Percentiles rank a stretch among this genome's conserved stretches.
Evolutionary conservation across 2,113 vertebrate species (phyloP).

Genomic region (Elgaria multicarinata): DNA sequence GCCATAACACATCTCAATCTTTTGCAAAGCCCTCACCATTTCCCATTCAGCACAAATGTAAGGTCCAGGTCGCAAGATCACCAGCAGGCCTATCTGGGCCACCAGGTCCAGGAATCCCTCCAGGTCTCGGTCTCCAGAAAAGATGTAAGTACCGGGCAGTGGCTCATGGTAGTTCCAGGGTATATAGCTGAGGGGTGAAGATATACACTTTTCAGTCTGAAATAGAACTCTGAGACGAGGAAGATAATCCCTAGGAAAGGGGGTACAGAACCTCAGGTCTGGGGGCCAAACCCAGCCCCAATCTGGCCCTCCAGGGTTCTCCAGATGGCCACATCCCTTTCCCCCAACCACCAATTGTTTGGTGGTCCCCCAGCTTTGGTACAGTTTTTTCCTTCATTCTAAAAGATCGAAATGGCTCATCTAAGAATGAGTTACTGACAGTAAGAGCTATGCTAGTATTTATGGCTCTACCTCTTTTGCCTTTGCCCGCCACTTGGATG

Average conservation of each 20-base stretch:
- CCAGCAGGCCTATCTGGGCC: slow-evolving; percentile 87
- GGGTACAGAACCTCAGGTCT: too few species aligned
- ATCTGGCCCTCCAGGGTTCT: too few species aligned
- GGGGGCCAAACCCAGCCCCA: too few species aligned
- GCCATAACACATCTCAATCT: neutral
- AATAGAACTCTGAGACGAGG: neutral
- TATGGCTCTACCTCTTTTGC: too few species aligned
- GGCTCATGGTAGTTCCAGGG: slow-evolving; percentile 97
- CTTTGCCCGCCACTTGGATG: too few species aligned
- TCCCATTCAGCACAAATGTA: slow-evolving; percentile 99
- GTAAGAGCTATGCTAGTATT: too few species aligned
- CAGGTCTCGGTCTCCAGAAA: slow-evolving; percentile 86
- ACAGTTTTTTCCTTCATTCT: too few species aligned
- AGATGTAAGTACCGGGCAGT: slow-evolving; percentile 84
- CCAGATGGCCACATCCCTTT: too few species aligned
- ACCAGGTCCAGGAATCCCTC: slow-evolving; percentile 89
- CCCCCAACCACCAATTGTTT: too few species aligned
- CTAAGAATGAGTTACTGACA: too few species aligned
- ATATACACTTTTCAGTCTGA: slow-evolving; percentile 8
- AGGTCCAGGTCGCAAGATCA: slow-evolving; percentile 94
- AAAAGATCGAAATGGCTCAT: too few species aligned
- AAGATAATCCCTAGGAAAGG: neutral
- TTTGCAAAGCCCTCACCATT: slow-evolving; percentile 85
- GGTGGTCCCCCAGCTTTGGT: too few species aligned
- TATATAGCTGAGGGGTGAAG: slow-evolving; percentile 83